Evolutionary conservation across 1,140 invertebrate genomes (phyloP), one percentile per base, ranked within the genome.

Genomic region (Zaprionus lachaisei): DNA sequence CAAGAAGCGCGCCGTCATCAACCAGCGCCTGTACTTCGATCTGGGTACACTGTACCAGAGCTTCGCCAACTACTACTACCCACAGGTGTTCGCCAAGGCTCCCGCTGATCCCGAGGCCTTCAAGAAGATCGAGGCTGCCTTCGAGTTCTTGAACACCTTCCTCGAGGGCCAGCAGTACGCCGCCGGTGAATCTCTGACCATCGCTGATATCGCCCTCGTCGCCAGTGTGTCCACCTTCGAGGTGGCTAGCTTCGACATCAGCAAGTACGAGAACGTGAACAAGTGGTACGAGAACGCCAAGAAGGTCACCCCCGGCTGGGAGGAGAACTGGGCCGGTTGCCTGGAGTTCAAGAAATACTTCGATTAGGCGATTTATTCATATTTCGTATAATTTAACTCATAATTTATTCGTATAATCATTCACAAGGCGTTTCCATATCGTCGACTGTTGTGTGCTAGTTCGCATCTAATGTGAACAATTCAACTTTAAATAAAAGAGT

Each of bases 1-100:
- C 1, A 95, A 95, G 79, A 91, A 95, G 73, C 94, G 96, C 58
- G 96, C 96, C 5, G 0, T 96, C 1, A 94, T 97, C 11, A 95
- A 97, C 89, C 95, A 96, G 79, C 94, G 96, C 72, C 93, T 97
- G 28, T 95, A 95, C 81, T 97, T 97, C 91, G 96, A 97, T 81
- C 92, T 95, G 76, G 95, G 95, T 28, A 95, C 94, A 2, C 93
- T 97, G 14, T 96, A 96, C 91, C 93, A 95, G 60, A 92, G 94
- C 58, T 94, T 96, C 49, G 86, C 80, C 20, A 94, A 94, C 37
- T 94, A 94, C 80, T 95, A 97, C 96, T 97, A 96, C 86, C 95
- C 96, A 17, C 94, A 95, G 79, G 72, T 96, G 4, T 96, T 96
- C 81, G 94, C 83, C n/a, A 95, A 95, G 74, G 94, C 93, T 1